Percentiles rank a stretch among this genome's conserved stretches.
These are phyloP conservation scores for Neostethus bicornis DNA, from an alignment of 2,797 vertebrate genomes.

Conservation along the genomic window DNA sequence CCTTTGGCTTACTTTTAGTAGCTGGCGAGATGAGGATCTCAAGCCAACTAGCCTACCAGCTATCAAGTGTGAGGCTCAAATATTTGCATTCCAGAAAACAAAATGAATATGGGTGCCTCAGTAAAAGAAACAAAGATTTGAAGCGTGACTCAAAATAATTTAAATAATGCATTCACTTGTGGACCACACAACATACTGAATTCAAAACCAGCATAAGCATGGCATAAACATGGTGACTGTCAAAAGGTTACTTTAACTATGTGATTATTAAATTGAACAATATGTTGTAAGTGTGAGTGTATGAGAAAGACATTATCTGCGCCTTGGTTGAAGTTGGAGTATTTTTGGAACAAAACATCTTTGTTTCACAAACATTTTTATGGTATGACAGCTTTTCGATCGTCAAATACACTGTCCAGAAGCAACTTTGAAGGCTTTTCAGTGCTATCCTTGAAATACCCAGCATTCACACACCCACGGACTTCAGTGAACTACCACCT, in stretches of 20 bases:
- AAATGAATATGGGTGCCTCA: slow-evolving; percentile 15
- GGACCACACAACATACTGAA: no score
- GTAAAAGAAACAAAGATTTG: slow-evolving; percentile 19
- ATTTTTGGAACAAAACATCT: background rate
- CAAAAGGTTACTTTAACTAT: no score
- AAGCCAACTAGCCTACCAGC: no score
- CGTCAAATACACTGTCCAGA: no score
- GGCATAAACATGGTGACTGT: no score
- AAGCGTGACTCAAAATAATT: slow-evolving; percentile 14
- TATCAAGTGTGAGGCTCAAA: no score
- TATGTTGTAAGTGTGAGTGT: background rate
- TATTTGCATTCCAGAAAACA: slow-evolving; percentile 5
- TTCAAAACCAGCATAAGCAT: no score
- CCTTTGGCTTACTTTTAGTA: no score
- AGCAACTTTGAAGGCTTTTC: no score
- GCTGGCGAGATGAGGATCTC: no score
- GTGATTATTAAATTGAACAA: no score
- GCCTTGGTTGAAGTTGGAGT: background rate
- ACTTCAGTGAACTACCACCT: slow-evolving; percentile 10
- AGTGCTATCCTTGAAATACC: slow-evolving; percentile 19
- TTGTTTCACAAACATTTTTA: slow-evolving; percentile 23
- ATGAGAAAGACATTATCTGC: background rate
- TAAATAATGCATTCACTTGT: no score
- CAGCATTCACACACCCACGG: slow-evolving; percentile 21
- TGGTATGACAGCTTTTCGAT: slow-evolving; percentile 22